These are phyloP conservation scores for Cichladusa arquata DNA, from an alignment of 2,113 vertebrate genomes.

Conservation along the genomic window DNA sequence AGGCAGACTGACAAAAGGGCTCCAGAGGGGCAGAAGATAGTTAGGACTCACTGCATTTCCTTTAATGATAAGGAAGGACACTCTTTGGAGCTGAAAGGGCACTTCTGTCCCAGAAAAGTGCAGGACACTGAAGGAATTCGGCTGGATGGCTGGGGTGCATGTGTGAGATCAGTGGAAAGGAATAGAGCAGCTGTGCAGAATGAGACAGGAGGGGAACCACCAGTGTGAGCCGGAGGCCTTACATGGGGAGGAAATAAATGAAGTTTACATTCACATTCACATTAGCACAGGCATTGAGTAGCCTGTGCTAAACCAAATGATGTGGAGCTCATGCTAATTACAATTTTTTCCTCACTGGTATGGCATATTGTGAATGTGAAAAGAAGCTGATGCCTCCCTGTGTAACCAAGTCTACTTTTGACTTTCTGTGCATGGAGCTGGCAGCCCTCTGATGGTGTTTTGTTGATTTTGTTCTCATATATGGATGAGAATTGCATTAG, in stretches of 20 bases:
- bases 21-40: background rate
- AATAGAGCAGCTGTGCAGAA: background rate
- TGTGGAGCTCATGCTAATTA: background rate
- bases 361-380: background rate
- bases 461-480: background rate
- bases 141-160: accelerated
- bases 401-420: background rate
- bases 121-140: background rate
- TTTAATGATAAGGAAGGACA: background rate
- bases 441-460: background rate
- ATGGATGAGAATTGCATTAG: background rate
- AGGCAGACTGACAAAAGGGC: background rate
- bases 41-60: background rate
- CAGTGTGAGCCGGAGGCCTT: background rate
- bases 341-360: background rate
- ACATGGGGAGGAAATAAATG: background rate
- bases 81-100: background rate
- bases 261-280: background rate
- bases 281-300: background rate
- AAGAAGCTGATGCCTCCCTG: background rate
- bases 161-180: background rate
- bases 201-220: background rate
- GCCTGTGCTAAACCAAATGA: conserved; percentile 9
- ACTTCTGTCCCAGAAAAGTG: background rate
- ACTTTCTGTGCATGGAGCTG: background rate